A percentile compares a stretch with the other conserved stretches of the same genome.
Conservation (phyloP, 92 coral and sea anemone genomes). For the Paragorgia papillata region DNA sequence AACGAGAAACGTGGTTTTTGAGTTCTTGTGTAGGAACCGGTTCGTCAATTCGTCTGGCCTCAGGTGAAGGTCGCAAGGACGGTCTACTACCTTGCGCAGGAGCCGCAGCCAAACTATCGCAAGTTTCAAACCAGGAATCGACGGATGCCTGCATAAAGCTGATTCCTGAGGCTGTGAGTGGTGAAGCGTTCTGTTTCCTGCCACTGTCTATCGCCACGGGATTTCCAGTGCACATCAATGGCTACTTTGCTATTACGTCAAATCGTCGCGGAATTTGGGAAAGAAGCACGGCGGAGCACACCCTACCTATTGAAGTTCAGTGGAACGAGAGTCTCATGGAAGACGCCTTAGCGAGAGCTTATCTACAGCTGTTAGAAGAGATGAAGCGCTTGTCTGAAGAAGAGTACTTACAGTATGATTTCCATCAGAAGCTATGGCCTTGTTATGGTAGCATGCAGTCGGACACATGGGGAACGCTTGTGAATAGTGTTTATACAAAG, state of each 20-base stretch:
- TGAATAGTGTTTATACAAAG: slow-evolving; percentile 57
- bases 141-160: neutral
- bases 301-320: slow-evolving; percentile 64
- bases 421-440: slow-evolving; percentile 66
- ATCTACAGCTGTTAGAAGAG: slow-evolving; percentile 57
- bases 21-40: slow-evolving; percentile 53
- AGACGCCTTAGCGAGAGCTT: slow-evolving; percentile 67
- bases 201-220: slow-evolving; percentile 75
- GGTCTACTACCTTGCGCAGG: slow-evolving; percentile 65
- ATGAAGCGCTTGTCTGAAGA: slow-evolving; percentile 42
- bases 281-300: slow-evolving; percentile 59
- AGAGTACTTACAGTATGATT: slow-evolving; percentile 45
- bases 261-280: slow-evolving; percentile 86
- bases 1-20: slow-evolving; percentile 64
- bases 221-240: slow-evolving; percentile 71
- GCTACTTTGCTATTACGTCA: slow-evolving; percentile 76
- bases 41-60: slow-evolving; percentile 52
- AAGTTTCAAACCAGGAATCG: neutral
- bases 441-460: slow-evolving; percentile 59
- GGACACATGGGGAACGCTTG: slow-evolving; percentile 63
- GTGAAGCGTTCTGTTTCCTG: slow-evolving; percentile 74
- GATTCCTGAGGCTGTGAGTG: slow-evolving; percentile 21
- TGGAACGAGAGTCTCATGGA: slow-evolving; percentile 73
- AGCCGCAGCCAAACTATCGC: slow-evolving; percentile 47
- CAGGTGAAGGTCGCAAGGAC: slow-evolving; percentile 63